phyloP scores from a whole-genome alignment of 2,113 vertebrate genomes.

The Myotis brandtii region DNA sequence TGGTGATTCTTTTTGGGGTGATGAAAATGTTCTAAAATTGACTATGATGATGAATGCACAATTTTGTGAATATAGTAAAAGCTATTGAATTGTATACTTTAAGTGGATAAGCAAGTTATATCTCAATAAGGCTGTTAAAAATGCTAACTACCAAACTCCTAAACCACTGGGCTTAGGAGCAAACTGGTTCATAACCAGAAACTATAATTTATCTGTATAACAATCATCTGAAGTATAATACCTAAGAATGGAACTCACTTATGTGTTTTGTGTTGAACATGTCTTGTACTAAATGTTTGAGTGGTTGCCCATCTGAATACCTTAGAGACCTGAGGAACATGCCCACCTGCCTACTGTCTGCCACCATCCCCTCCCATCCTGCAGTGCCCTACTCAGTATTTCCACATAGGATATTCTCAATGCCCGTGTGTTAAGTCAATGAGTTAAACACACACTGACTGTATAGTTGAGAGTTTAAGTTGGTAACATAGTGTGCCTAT shows the following conservation, averaged over 20 bases:
- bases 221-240: background rate
- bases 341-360: background rate
- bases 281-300: background rate
- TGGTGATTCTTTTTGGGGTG: background rate
- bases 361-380: too few relatives aligned
- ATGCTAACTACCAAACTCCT: background rate
- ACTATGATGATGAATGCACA: background rate
- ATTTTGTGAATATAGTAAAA: background rate
- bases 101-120: background rate
- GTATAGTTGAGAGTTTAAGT: background rate
- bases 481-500: background rate
- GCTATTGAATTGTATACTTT: background rate
- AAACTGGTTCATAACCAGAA: background rate
- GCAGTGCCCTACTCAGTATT: background rate
- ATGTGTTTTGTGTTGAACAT: background rate
- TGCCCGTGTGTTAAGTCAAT: background rate
- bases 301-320: background rate
- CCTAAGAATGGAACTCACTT: background rate
- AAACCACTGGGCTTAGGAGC: background rate
- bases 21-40: background rate
- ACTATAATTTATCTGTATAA: constrained; percentile 1
- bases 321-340: background rate
- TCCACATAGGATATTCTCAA: background rate
- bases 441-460: background rate
- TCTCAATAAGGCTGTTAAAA: background rate